Percentiles rank a stretch among this genome's conserved stretches.
phyloP scores from a whole-genome alignment of 2,888 invertebrate genomes.

The Agrotis exclamationis region DNA sequence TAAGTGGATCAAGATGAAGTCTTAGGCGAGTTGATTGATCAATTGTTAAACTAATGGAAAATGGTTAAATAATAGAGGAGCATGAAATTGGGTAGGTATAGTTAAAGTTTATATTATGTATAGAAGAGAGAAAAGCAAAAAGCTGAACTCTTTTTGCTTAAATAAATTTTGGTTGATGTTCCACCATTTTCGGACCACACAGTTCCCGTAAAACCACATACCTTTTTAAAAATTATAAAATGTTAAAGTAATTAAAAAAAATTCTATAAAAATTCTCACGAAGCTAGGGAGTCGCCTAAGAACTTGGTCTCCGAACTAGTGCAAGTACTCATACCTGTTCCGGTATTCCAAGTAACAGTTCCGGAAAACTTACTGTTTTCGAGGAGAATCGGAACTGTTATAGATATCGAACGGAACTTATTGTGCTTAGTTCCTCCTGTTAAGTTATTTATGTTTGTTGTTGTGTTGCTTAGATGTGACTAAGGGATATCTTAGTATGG shows the following conservation, averaged over 20 bases:
- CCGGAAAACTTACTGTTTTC: slow-evolving; percentile 4
- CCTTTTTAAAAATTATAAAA: too few relatives aligned
- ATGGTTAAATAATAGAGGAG: too few relatives aligned
- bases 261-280: not conserved
- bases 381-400: slow-evolving; percentile 17
- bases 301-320: not conserved
- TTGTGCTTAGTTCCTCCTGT: not conserved
- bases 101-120: too few relatives aligned
- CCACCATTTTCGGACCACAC: too few relatives aligned
- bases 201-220: too few relatives aligned
- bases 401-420: slow-evolving; percentile 9
- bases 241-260: not conserved
- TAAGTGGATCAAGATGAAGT: too few relatives aligned
- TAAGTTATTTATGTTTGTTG: slow-evolving; percentile 7
- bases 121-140: too few relatives aligned
- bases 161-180: too few relatives aligned
- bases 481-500: not conserved
- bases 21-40: too few relatives aligned
- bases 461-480: not conserved
- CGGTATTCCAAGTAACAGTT: slow-evolving; percentile 5
- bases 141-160: too few relatives aligned
- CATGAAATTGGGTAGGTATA: too few relatives aligned
- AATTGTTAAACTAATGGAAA: too few relatives aligned
- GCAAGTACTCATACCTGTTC: not conserved
- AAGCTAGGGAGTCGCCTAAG: not conserved